Base-by-base conservation (phyloP, 2,888 invertebrate genomes). In the Eupithecia subfuscata region DNA sequence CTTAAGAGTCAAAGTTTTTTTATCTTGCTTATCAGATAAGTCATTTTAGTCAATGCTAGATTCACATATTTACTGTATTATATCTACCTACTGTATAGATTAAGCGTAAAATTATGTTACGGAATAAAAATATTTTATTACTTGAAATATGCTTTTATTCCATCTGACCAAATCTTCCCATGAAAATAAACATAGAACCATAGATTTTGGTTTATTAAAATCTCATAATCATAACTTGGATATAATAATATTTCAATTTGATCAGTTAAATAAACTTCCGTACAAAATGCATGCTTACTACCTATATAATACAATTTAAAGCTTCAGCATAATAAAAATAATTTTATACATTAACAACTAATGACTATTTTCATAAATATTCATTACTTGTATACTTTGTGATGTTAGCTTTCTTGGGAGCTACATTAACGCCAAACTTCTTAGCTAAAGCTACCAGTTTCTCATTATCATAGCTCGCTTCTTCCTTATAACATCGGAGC, bases 311-410 rank as follows among this genome's bases (percentile, higher is more conserved):
- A 94, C 94, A 94, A 82, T 89, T 95, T 95, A 95, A 95, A 95
- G 94, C 94, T 95, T 92, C 86, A 94, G 94, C 94, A 87, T 92
- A 94, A 91, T 92, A 92, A 92, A 91, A 92, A 91, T 92, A 91
- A 91, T 89, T 90, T 89, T 87, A 81, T 90, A 90, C 89, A 89
- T 86, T 84, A 86, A 86, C 84, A 86, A 79, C 81, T 84, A 84
- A 80, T 87, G 86, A 88, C 88, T 92, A 88, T 84, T 91, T 89
- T 95, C 95, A 96, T 91, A 96, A 95, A 90, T 96, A 96, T 90
- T 96, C 96, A 71, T 95, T 96, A 82, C 96, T 96, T 45, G 96
- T 96, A 88, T 97, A 97, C 92, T 96, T 96, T 81, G 96, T 95
- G 91, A 96, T 94, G 90, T 95, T 95, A 75, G 95, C 95, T 88